phyloP scores from a whole-genome alignment of 2,797 vertebrate species.

The Sciurus vulgaris region DNA sequence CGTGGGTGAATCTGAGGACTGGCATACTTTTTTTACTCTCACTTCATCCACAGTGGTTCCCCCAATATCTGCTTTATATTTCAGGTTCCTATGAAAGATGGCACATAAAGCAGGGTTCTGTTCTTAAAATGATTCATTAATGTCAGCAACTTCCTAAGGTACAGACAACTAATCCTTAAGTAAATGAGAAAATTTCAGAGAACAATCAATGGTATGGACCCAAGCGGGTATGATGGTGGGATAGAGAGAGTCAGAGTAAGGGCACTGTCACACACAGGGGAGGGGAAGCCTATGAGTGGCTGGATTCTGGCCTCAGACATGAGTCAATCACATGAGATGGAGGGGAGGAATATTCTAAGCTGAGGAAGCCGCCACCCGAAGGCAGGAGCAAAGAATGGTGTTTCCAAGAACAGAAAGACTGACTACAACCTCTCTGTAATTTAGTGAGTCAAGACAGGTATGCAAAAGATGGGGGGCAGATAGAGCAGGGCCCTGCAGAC shows the following conservation, averaged over 20 bases:
- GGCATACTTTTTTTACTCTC: not conserved
- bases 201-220: not conserved
- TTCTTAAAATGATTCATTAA: not conserved
- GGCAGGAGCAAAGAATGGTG: not conserved
- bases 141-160: not conserved
- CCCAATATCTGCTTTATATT: not conserved
- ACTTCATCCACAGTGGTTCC: rapidly evolving
- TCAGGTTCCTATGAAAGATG: not conserved
- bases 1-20: not conserved
- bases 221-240: not conserved
- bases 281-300: not conserved
- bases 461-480: not conserved
- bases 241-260: not conserved
- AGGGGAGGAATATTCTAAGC: not conserved
- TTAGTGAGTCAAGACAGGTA: not conserved
- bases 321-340: not conserved
- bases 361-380: not conserved
- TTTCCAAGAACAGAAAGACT: conserved; percentile 15
- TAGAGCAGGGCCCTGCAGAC: not conserved
- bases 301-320: not conserved
- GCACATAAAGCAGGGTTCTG: not conserved
- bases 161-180: not conserved
- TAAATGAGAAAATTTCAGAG: not conserved
- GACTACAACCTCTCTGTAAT: not conserved
- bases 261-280: not conserved